Evolutionary conservation across 2,888 invertebrate species (phyloP).

Genomic region (Tenthredo livida): DNA sequence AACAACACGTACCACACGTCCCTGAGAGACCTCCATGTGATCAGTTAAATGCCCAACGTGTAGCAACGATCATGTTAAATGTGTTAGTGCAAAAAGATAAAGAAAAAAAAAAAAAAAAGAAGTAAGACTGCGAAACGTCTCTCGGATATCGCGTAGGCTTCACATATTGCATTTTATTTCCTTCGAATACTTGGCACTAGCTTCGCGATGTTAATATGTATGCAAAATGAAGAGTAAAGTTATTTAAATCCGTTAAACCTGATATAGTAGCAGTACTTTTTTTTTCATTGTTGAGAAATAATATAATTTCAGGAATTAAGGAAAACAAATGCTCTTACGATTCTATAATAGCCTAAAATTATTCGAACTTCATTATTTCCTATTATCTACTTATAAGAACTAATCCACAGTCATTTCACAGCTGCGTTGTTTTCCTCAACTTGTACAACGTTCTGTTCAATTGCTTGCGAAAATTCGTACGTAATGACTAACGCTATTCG

Average conservation of each 20-base stretch:
- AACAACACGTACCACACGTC: slow-evolving; percentile 10
- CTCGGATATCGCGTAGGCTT: slow-evolving; percentile 39
- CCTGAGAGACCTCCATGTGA: slow-evolving; percentile 46
- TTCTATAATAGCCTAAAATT: not conserved
- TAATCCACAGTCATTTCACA: not conserved
- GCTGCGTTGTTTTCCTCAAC: not conserved
- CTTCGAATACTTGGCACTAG: slow-evolving; percentile 46
- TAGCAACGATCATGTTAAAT: not conserved
- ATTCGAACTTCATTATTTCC: slow-evolving; percentile 3
- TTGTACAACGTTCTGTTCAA: not conserved
- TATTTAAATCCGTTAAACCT: slow-evolving; percentile 37
- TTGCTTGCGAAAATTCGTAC: not conserved
- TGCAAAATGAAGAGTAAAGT: slow-evolving; percentile 29
- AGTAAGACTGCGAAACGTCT: not conserved
- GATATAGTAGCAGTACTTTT: slow-evolving; percentile 1
- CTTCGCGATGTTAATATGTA: slow-evolving; percentile 3
- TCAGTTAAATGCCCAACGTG: slow-evolving; percentile 46
- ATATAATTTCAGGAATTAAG: not conserved
- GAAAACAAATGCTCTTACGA: not conserved
- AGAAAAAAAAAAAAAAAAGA: not conserved
- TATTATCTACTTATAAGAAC: not conserved
- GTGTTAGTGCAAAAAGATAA: slow-evolving; percentile 15
- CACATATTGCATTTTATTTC: slow-evolving; percentile 42
- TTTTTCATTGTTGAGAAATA: slow-evolving; percentile 1
- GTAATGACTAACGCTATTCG: not conserved